phyloP scores from a whole-genome alignment of 1,140 invertebrate species.

The Listronotus bonariensis region DNA sequence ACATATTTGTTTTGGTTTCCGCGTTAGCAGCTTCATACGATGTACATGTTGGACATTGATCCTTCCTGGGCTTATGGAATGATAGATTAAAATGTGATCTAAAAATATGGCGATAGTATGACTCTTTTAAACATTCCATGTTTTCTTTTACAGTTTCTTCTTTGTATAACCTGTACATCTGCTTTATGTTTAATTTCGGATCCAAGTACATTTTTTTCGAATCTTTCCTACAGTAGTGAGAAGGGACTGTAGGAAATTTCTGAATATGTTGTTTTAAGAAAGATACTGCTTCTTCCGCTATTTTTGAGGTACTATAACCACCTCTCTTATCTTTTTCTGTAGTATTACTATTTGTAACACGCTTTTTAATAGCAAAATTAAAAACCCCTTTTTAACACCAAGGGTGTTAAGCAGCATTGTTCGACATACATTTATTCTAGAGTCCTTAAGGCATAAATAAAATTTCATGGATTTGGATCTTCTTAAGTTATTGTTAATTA shows the following conservation, averaged over 20 bases:
- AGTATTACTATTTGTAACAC: constrained; percentile 5
- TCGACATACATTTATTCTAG: no score
- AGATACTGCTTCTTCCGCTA: not conserved
- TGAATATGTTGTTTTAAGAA: constrained; percentile 6
- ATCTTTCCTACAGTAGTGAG: constrained; percentile 6
- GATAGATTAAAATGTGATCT: not conserved
- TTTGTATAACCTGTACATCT: constrained; percentile 10
- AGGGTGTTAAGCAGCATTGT: no score
- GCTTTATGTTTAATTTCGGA: constrained; percentile 1
- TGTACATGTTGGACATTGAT: constrained; percentile 7
- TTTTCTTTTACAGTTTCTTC: not conserved
- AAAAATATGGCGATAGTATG: constrained; percentile 9
- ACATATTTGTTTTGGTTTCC: not conserved
- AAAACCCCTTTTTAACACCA: not conserved
- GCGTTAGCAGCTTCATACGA: not conserved
- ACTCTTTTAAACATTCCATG: constrained; percentile 10
- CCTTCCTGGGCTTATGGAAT: constrained; percentile 5
- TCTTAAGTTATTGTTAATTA: no score
- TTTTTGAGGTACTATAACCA: not conserved
- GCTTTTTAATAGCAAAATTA: constrained; percentile 10
- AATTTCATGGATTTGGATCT: no score
- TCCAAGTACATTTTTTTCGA: constrained; percentile 2
- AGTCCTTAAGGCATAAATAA: no score
- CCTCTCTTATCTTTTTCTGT: constrained; percentile 5
- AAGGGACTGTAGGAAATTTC: constrained; percentile 1